Base-by-base conservation (phyloP, 2,113 vertebrate species). In the Lates calcarifer region DNA sequence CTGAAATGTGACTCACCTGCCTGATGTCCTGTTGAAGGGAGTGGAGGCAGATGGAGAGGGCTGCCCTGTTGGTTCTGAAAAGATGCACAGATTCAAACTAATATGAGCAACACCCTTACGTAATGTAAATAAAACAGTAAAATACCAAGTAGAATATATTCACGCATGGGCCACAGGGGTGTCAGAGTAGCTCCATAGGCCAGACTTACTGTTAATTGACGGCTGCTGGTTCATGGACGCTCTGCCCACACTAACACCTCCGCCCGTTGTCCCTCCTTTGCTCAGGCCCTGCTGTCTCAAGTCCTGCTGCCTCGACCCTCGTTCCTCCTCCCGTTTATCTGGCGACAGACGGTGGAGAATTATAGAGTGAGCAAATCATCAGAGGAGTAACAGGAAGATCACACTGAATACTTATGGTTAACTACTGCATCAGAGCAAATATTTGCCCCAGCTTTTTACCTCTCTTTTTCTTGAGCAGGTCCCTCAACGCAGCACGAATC, bases 401-500 rank as follows among this genome's bases (percentile, higher is more conserved):
- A 8, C 35, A 7, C 43, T 20, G 14, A 24, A 26, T 26, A 37
- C 14, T 37, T 35, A 5, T 26, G 15, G 11, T 1, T 29, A 14
- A 26, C 20, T 66, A 17, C 17, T 29, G 15, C 6, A 39, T 24
- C 28, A 39, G 35, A 37, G 43, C n/a, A 65, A 33, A 17, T 24
- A 4, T 65, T 72, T 29, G 28, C 33, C 5, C 55, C 18, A 41
- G 39, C n/a, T 39, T 39, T 39, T 69, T 92, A 99, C 98, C 98
- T 95, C 97, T 94, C 81, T 98, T 99, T 84, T 93, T 96, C 84
- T 98, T 98, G 43, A 98, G 95, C 74, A 99, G 95, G 57, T 99
- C 97, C 20, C 97, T 96, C 76, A 99, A 92, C 2, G 96, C 97
- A 0, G 97, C 94, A 49, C 98, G 95, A 76, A 99, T 97, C 90